Evolutionary conservation across 2,797 vertebrate species (phyloP).

Genomic region (Phalloptychus januarius): DNA sequence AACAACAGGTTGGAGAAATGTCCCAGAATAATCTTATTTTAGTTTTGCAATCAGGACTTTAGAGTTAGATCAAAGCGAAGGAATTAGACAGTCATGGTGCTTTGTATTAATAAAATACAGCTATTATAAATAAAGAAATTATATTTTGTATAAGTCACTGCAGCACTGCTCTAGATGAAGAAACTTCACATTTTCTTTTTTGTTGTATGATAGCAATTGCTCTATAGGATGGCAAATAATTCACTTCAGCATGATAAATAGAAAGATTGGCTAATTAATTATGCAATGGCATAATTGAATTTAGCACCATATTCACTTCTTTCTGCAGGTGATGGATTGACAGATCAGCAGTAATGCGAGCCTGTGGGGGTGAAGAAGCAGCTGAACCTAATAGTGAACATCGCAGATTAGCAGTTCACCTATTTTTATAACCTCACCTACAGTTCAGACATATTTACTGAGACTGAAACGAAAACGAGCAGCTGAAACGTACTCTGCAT

Average conservation of each 20-base stretch:
- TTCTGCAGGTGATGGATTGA: neutral
- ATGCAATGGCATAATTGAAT: neutral
- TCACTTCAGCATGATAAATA: neutral
- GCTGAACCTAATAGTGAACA: neutral
- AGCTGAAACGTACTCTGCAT: neutral
- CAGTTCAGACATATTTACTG: neutral
- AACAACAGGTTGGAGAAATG: conserved; percentile 23
- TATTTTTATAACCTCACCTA: neutral
- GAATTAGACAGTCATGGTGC: conserved; percentile 9
- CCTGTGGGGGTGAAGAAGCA: neutral
- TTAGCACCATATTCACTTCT: neutral
- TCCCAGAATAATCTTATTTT: neutral
- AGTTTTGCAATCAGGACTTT: neutral
- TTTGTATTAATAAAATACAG: neutral
- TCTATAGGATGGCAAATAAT: neutral
- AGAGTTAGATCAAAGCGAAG: conserved; percentile 9
- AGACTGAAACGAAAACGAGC: neutral
- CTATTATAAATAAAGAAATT: neutral
- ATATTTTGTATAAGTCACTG: neutral
- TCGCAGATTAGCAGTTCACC: neutral
- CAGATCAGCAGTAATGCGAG: neutral
- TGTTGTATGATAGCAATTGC: neutral
- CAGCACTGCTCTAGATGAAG: neutral
- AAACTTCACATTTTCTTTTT: neutral
- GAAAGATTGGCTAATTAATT: neutral